phyloP scores from a whole-genome alignment of 2,797 vertebrate species.

The Pterois miles region DNA sequence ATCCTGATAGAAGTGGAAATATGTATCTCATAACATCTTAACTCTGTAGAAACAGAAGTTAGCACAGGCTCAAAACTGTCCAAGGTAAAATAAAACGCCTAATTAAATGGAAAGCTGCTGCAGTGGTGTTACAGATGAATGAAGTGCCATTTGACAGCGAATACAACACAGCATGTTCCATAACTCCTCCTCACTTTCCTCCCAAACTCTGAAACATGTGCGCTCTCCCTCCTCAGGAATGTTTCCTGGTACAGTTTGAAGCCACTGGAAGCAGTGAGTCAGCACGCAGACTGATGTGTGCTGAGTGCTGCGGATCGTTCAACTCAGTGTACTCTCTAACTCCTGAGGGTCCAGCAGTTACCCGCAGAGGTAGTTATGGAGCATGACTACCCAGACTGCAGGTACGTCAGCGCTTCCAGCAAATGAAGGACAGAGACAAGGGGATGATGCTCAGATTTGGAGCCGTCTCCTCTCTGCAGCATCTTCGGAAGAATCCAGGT shows the following conservation, averaged over 20 bases:
- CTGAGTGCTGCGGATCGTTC: conserved; percentile 12
- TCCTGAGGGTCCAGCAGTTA: background rate
- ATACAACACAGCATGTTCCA: conserved; percentile 63
- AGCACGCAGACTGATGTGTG: conserved; percentile 61
- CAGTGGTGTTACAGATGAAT: conserved; percentile 50
- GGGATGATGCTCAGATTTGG: conserved; percentile 59
- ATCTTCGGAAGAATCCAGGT: conserved; percentile 79
- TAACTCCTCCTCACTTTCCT: conserved; percentile 61
- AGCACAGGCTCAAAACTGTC: conserved; percentile 3
- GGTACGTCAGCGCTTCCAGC: conserved; percentile 8
- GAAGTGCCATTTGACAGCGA: conserved; percentile 56
- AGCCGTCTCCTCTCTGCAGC: conserved; percentile 44
- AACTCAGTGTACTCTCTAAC: background rate
- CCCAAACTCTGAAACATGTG: conserved; percentile 49
- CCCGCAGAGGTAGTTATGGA: background rate
- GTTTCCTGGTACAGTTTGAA: conserved; percentile 60
- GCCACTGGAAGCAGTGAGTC: conserved; percentile 76
- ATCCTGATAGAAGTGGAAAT: conserved; percentile 15
- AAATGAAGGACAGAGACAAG: conserved; percentile 39
- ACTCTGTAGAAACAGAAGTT: conserved; percentile 23
- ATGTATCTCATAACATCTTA: conserved; percentile 26
- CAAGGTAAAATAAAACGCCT: conserved; percentile 45
- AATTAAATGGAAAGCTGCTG: conserved; percentile 50
- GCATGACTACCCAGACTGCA: background rate
- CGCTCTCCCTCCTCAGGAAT: conserved; percentile 68